Evolutionary conservation across 2,113 vertebrate species (phyloP).

Genomic region (Corythoichthys intestinalis): DNA sequence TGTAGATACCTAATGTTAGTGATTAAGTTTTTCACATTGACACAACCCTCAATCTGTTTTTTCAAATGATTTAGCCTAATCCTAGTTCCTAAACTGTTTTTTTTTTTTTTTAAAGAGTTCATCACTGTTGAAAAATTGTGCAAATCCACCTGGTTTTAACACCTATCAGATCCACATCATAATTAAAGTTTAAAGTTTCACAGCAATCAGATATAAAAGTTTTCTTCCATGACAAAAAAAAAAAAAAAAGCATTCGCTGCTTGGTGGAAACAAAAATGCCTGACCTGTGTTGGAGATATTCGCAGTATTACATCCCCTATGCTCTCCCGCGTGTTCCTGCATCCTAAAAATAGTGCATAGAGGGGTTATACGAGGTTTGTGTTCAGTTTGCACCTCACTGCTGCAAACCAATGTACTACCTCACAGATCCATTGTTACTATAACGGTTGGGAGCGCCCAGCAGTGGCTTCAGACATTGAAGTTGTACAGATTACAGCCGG

Average conservation of each 20-base stretch:
- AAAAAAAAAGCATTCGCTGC: neutral
- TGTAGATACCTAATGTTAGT: too few species aligned
- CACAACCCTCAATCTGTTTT: neutral
- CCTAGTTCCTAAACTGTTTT: neutral
- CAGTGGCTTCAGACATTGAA: conserved; percentile 36
- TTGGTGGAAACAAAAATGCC: neutral
- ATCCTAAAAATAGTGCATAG: conserved; percentile 5
- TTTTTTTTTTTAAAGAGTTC: neutral
- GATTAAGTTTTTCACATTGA: neutral
- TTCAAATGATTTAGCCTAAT: neutral
- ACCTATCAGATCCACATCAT: neutral
- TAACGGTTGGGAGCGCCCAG: conserved; percentile 33
- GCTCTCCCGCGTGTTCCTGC: neutral
- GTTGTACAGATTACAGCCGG: neutral
- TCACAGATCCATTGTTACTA: conserved; percentile 43
- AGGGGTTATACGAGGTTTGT: conserved; percentile 9
- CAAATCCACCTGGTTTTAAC: neutral
- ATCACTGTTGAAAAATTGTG: neutral
- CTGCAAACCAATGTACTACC: conserved; percentile 32
- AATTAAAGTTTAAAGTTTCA: neutral
- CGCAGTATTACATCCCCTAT: neutral
- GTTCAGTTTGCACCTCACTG: conserved; percentile 17
- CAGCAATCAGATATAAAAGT: neutral
- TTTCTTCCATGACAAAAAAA: neutral
- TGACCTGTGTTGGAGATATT: conserved; percentile 1